These are phyloP conservation scores for Hemibagrus guttatus DNA, from an alignment of 2,797 vertebrate genomes.

Conservation along the genomic window DNA sequence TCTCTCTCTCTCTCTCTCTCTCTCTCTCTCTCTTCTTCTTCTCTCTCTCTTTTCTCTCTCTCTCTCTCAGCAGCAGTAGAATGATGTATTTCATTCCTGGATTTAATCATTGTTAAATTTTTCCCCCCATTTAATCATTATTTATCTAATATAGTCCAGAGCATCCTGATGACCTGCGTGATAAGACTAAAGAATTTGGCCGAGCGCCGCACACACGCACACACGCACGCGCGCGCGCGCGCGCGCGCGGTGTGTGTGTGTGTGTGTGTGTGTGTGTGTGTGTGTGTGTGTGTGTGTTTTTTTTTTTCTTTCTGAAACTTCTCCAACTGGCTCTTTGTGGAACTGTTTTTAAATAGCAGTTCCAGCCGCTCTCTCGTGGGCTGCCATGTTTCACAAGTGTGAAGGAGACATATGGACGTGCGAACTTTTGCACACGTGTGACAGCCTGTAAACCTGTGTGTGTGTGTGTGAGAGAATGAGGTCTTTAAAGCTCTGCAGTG, in stretches of 20 bases:
- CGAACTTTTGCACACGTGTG: neutral
- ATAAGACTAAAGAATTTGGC: neutral
- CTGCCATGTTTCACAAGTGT: neutral
- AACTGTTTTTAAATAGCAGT: neutral
- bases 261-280: neutral
- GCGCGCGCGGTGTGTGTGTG: no score
- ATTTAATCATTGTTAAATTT: neutral
- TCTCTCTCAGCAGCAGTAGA: neutral
- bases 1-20: neutral
- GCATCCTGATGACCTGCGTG: neutral
- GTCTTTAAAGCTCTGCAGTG: slow-evolving; percentile 2
- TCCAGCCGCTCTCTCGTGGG: neutral
- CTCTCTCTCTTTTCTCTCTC: neutral
- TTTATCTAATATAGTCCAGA: neutral
- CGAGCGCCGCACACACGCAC: no score
- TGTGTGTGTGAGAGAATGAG: neutral
- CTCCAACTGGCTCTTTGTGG: neutral
- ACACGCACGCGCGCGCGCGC: no score
- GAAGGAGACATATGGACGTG: neutral
- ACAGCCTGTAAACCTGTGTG: neutral
- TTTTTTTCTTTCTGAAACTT: no score
- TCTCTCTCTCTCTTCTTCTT: neutral
- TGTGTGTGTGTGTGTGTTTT: neutral
- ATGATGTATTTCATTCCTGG: neutral
- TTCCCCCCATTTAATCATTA: neutral